Base-by-base conservation (phyloP, 2,113 vertebrate genomes). In the Sander lucioperca region DNA sequence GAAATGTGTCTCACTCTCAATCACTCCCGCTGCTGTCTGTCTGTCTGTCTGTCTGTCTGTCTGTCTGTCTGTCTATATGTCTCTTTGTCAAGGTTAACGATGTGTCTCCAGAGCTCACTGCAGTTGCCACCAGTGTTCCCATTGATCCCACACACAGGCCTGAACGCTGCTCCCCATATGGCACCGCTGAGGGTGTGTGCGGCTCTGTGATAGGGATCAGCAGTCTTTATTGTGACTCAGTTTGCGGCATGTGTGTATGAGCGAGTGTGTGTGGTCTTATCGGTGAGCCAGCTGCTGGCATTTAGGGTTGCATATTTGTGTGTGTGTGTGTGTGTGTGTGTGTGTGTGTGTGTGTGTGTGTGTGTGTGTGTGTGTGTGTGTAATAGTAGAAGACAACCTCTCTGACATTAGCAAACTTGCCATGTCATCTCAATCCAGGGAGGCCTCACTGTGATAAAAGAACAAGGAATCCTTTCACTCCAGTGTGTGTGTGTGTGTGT, bases 321-420 rank as follows among this genome's bases (percentile, higher is more conserved):
- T 56, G 43, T 61, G 74, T 8, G 39, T 71, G 21, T 53, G 77
- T 76, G 66, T 45, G 82, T 70, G 73, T 73, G 72, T 82, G 67
- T 70, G 62, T 43, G 76, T 61, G 76, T 73, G 76, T 25, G n/a
- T 65, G 76, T 73, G 43, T 23, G 62, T 36, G 69, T 11, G 61
- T 66, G 19, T 36, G 74, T 73, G 58, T 30, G 27, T 30, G 27
- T 48, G 68, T 67, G 77, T 61, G 59, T 73, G 77, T 82, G 74
- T 88, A 80, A 81, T 62, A 76, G 66, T 56, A 83, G 74, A 86
- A 79, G 71, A 86, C 73, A 90, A 79, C 82, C 86, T 86, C 58
- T 68, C 82, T 91, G 90, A 91, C 91, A 86, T 90, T 91, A 80
- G 45, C 67, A 83, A 89, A 91, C 82, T 65, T 91, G 87, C 93